Conservation (phyloP, 2,113 vertebrate genomes). For the Rhombomys opimus region DNA sequence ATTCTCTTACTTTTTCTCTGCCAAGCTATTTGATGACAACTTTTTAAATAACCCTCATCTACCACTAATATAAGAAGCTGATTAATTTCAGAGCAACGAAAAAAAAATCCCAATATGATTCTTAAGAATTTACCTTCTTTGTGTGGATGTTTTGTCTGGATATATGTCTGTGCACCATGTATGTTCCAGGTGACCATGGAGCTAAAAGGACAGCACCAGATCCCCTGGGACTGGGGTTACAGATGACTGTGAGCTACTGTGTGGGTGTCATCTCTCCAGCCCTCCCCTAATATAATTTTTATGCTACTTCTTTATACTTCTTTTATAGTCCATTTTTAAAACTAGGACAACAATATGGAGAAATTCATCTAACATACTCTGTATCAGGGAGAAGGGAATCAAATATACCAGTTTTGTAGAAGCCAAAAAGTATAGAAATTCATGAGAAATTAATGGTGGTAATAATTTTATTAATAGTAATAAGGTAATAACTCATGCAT, state of each 20-base stretch:
- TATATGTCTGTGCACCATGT: background rate
- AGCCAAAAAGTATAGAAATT: background rate
- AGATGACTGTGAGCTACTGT: background rate
- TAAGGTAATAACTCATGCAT: background rate
- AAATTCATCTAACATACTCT: background rate
- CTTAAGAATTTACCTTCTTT: background rate
- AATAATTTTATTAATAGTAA: background rate
- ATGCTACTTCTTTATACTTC: slow-evolving; percentile 29
- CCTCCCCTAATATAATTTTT: background rate
- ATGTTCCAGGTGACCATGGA: background rate
- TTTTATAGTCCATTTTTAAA: slow-evolving; percentile 28
- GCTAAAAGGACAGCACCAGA: background rate
- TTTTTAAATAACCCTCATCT: slow-evolving; percentile 21
- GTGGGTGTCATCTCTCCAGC: background rate
- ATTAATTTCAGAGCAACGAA: background rate
- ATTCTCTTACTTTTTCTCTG: background rate
- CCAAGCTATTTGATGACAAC: slow-evolving; percentile 45
- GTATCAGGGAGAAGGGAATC: rapidly evolving
- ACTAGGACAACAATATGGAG: background rate
- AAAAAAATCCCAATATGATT: background rate
- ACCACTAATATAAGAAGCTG: background rate
- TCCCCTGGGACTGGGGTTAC: background rate
- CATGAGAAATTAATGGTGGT: background rate
- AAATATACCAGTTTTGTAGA: background rate
- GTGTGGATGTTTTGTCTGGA: background rate